Evolutionary conservation across 2,797 vertebrate genomes (phyloP).

Genomic region (Chanos chanos): DNA sequence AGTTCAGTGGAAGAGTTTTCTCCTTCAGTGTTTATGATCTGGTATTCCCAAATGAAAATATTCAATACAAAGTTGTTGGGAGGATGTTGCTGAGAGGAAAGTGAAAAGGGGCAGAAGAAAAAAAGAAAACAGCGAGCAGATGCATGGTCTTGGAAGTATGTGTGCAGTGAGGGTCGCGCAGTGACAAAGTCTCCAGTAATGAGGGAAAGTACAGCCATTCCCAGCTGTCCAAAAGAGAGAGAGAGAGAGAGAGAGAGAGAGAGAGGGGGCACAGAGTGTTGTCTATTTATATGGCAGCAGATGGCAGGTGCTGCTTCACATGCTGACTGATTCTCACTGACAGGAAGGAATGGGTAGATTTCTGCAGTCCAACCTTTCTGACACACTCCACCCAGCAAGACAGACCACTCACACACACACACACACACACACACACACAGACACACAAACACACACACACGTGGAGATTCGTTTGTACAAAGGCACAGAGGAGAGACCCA

Average conservation of each 20-base stretch:
- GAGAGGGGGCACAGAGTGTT: constrained; percentile 50
- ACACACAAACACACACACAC: background rate
- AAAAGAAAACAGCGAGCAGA: constrained; percentile 9
- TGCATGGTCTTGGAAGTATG: background rate
- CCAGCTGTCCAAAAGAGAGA: constrained; percentile 69
- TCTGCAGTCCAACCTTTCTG: constrained; percentile 63
- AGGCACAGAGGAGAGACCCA: background rate
- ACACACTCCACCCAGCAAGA: constrained; percentile 48
- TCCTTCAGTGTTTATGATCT: too few relatives aligned
- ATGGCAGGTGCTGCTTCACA: constrained; percentile 67
- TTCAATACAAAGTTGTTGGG: too few relatives aligned
- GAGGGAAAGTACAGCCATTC: constrained; percentile 24
- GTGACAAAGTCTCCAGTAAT: too few relatives aligned
- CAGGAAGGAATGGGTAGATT: constrained; percentile 75
- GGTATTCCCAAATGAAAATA: too few relatives aligned
- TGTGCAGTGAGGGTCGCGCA: background rate
- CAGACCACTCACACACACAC: constrained; percentile 20
- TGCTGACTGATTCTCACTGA: constrained; percentile 72
- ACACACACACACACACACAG: background rate
- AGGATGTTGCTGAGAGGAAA: too few relatives aligned
- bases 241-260: too few relatives aligned
- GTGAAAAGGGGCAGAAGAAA: background rate
- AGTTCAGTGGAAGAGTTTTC: too few relatives aligned
- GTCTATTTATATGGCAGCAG: constrained; percentile 78
- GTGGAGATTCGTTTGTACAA: background rate